These are phyloP conservation scores for Erithacus rubecula DNA, from an alignment of 2,797 vertebrate species.

Conservation along the genomic window DNA sequence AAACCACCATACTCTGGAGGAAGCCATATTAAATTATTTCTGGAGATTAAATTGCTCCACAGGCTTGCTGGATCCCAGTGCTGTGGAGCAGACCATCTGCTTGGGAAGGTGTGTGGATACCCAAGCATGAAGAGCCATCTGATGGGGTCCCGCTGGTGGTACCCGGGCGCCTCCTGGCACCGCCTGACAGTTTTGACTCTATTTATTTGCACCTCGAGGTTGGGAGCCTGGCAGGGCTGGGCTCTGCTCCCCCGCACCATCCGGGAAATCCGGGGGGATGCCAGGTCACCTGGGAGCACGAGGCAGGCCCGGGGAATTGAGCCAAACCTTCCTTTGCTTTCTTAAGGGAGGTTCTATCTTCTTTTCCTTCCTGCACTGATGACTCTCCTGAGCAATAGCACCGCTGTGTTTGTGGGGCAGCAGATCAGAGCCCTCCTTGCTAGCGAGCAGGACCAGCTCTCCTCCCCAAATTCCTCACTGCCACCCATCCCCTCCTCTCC, in stretches of 20 bases:
- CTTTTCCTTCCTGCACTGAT: not conserved
- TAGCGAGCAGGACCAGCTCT: not conserved
- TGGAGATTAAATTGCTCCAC: conserved; percentile 65
- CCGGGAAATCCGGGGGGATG: not conserved
- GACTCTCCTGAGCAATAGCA: not conserved
- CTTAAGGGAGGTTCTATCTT: not conserved
- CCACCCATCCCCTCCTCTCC: not conserved
- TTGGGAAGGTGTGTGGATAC: conserved; percentile 37
- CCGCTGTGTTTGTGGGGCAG: not conserved
- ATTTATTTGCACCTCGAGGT: not conserved
- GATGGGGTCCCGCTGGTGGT: conserved; percentile 32
- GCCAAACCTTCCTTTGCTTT: not conserved
- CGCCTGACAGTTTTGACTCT: conserved; percentile 8
- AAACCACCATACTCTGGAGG: conserved; percentile 13
- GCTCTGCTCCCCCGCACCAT: not conserved
- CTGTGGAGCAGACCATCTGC: conserved; percentile 60
- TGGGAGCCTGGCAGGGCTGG: not conserved
- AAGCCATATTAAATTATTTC: conserved; percentile 66
- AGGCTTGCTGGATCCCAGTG: conserved; percentile 48
- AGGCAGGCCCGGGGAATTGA: not conserved
- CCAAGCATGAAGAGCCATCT: conserved; percentile 25
- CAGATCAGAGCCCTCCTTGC: not conserved
- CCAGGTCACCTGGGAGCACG: not conserved
- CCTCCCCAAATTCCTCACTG: not conserved
- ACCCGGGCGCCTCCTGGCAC: not conserved